Evolutionary conservation across 1,140 invertebrate genomes (phyloP).

Genomic region (Bombus impatiens): DNA sequence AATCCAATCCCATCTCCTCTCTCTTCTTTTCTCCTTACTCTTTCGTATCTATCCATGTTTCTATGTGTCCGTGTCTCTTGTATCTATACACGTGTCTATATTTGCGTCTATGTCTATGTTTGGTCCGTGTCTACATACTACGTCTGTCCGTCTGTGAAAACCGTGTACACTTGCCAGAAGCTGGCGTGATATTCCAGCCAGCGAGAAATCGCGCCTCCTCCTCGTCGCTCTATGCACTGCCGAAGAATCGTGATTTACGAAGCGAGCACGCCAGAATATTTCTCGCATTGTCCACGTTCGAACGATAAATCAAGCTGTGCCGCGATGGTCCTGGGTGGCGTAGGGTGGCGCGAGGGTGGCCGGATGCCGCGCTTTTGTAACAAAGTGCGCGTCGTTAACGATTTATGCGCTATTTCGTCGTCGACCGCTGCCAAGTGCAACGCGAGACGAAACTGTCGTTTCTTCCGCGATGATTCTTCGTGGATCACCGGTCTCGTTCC

Average conservation of each 20-base stretch:
- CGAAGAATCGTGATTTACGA: slow-evolving; percentile 75
- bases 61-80: neutral
- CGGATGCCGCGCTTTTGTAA: slow-evolving; percentile 61
- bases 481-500: neutral
- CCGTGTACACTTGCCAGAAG: slow-evolving; percentile 59
- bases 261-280: slow-evolving; percentile 75
- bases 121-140: too few relatives aligned
- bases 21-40: slow-evolving; percentile 8
- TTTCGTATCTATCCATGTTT: neutral
- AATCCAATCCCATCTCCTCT: slow-evolving; percentile 47
- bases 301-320: slow-evolving; percentile 74
- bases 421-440: slow-evolving; percentile 54
- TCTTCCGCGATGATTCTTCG: slow-evolving; percentile 35
- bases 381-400: slow-evolving; percentile 72
- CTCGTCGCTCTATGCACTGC: slow-evolving; percentile 64
- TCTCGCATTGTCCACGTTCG: slow-evolving; percentile 77
- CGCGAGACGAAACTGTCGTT: slow-evolving; percentile 42
- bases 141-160: slow-evolving; percentile 27
- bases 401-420: slow-evolving; percentile 74
- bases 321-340: slow-evolving; percentile 32
- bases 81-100: neutral
- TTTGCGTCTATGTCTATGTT: neutral
- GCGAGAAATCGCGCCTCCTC: slow-evolving; percentile 42
- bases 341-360: neutral
- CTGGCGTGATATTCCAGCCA: slow-evolving; percentile 63